Percentiles rank a stretch among this genome's conserved stretches.
Evolutionary conservation across 2,888 invertebrate genomes (phyloP).

Genomic region (Heliconius aoede): DNA sequence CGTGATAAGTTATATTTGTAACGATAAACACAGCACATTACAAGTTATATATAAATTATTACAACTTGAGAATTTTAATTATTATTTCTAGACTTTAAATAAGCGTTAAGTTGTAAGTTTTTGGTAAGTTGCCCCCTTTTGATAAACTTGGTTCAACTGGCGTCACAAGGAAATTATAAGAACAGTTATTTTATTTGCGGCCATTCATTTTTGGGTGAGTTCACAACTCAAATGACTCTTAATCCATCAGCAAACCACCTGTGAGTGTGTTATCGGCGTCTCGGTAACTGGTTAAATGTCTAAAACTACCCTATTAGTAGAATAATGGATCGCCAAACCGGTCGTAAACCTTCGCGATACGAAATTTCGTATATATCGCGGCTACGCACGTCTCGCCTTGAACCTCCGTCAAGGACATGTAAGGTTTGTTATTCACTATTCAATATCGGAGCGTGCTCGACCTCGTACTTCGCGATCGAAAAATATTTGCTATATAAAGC

Average conservation of each 20-base stretch:
- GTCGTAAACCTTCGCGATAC: conserved; percentile 62
- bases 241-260: conserved; percentile 43
- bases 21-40: not conserved
- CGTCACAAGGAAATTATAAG: conserved; percentile 25
- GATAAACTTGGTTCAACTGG: conserved; percentile 5
- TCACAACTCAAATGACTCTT: conserved; percentile 36
- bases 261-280: conserved; percentile 45
- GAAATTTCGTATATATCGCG: conserved; percentile 55
- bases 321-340: conserved; percentile 67
- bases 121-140: not conserved
- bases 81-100: not conserved
- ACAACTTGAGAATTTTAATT: not conserved
- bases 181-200: conserved; percentile 38
- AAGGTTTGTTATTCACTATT: conserved; percentile 51
- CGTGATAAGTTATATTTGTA: conserved; percentile 18
- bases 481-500: conserved; percentile 39
- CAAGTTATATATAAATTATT: not conserved
- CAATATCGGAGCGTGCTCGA: conserved; percentile 42
- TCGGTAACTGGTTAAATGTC: conserved; percentile 59
- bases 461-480: conserved; percentile 44
- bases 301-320: conserved; percentile 73
- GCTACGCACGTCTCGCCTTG: conserved; percentile 55
- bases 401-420: conserved; percentile 57
- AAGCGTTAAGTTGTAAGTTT: conserved; percentile 2
- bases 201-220: conserved; percentile 38